phyloP scores from a whole-genome alignment of 1,140 invertebrate species.

The Formica exsecta region DNA sequence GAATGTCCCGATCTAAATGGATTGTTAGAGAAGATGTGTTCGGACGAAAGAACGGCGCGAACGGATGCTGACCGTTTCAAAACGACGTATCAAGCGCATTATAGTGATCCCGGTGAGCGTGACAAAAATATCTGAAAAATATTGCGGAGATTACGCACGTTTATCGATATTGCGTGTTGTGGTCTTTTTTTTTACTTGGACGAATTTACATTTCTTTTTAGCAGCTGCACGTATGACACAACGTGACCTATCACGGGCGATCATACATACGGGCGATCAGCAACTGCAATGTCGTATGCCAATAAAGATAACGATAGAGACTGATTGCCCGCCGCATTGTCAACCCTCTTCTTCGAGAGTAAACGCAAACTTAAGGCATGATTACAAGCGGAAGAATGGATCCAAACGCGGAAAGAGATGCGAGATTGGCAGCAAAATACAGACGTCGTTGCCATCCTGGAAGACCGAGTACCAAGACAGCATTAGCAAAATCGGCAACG shows the following conservation, averaged over 20 bases:
- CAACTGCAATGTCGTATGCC: neutral
- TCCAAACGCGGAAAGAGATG: conserved; percentile 51
- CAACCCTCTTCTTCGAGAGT: conserved; percentile 80
- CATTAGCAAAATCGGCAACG: conserved; percentile 87
- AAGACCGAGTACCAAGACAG: conserved; percentile 88
- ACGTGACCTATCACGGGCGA: neutral
- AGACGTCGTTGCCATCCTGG: conserved; percentile 65
- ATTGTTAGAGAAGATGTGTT: conserved; percentile 86
- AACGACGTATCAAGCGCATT: conserved; percentile 88
- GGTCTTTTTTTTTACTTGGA: neutral
- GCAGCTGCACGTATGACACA: conserved; percentile 26
- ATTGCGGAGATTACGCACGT: neutral
- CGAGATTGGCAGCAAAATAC: conserved; percentile 32
- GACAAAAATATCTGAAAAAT: neutral
- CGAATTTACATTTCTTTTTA: neutral
- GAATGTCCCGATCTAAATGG: conserved; percentile 88
- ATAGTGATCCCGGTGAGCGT: conserved; percentile 85
- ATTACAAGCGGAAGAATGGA: neutral
- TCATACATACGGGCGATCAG: neutral
- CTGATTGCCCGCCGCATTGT: conserved; percentile 86
- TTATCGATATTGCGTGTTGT: neutral
- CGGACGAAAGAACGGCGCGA: conserved; percentile 86
- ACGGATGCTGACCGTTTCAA: conserved; percentile 87
- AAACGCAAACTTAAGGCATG: neutral
- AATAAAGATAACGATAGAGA: conserved; percentile 78